Evolutionary conservation across 2,888 invertebrate species (phyloP), one percentile per base, ranked within the genome.

Genomic region (Eustalomyia histrio): DNA sequence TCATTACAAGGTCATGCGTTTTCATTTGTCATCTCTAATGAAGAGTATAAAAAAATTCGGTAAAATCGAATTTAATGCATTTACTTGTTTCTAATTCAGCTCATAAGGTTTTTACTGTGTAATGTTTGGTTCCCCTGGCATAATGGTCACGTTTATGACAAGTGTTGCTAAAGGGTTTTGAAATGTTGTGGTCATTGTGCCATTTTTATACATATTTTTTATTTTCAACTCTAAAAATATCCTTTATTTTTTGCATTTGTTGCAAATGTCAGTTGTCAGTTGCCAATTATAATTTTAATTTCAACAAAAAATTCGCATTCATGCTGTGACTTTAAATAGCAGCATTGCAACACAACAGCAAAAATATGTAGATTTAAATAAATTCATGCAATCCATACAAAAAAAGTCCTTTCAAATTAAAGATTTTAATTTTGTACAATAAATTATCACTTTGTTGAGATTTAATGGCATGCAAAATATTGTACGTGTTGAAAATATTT

Each of bases 241-340:
- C n/a, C 3, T n/a, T 63, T 60, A 39, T 76, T 61, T 29, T 29
- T 29, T 29, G 29, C 29, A 29, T 29, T 55, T 39, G 24, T 63
- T 78, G 81, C 57, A 63, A 78, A 74, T 78, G 81, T 81, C 81
- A 67, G 67, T 67, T 67, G 67, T 67, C 67, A 78, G 76, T 72
- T 80, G 76, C 76, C 76, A 78, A 80, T 83, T 74, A 76, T 82
- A 82, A 82, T 79, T 79, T 79, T 43, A 79, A 69, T 64, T 53
- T 64, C n/a, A 60, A 47, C 39, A 21, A 39, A 29, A n/a, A 47
- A 68, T 18, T 57, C 53, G 47, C 50, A 65, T 78, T 47, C 81
- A 71, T 79, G 81, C 78, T 81, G 81, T 63, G 78, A 57, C 69
- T 81, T 61, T 53, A 73, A 81, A 78, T 76, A 50, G 58, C 69